Percentiles rank a stretch among this genome's conserved stretches.
These are phyloP conservation scores for Latrodectus elegans DNA, from an alignment of 2,888 invertebrate species.

Conservation along the genomic window DNA sequence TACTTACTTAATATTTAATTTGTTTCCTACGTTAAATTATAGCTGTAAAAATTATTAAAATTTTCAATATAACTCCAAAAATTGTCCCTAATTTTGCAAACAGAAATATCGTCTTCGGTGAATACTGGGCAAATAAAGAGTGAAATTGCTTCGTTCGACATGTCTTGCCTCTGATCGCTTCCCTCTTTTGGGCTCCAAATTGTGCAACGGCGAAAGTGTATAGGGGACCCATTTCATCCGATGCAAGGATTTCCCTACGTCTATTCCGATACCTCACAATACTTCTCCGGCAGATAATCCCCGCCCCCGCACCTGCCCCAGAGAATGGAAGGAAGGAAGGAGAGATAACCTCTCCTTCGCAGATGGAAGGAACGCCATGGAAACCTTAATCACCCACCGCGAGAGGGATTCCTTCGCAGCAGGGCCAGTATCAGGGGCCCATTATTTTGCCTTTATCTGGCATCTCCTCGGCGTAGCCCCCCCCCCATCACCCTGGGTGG, in stretches of 20 bases:
- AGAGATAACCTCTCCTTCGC: conserved; percentile 4
- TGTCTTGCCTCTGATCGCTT: no score
- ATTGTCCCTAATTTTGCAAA: no score
- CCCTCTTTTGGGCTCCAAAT: no score
- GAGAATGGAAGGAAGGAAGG: not conserved
- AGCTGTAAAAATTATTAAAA: no score
- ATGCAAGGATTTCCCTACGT: not conserved
- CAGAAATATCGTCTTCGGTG: no score
- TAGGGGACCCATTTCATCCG: not conserved
- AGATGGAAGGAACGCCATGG: conserved; percentile 1
- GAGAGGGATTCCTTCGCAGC: conserved; percentile 37
- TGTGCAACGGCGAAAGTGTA: not conserved
- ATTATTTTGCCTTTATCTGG: conserved; percentile 68
- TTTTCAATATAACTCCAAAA: no score
- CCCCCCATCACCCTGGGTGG: not conserved
- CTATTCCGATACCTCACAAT: not conserved
- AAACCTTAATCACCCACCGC: conserved; percentile 49
- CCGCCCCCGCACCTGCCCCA: conserved; percentile 30
- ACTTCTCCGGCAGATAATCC: conserved; percentile 44
- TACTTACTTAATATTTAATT: no score
- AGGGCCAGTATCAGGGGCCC: conserved; percentile 57
- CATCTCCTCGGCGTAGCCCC: conserved; percentile 13
- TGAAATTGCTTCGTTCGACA: no score
- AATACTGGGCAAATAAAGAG: no score
- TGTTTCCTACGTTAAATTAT: no score